Evolutionary conservation across 2,113 vertebrate species (phyloP).

Genomic region (Cacatua alba): DNA sequence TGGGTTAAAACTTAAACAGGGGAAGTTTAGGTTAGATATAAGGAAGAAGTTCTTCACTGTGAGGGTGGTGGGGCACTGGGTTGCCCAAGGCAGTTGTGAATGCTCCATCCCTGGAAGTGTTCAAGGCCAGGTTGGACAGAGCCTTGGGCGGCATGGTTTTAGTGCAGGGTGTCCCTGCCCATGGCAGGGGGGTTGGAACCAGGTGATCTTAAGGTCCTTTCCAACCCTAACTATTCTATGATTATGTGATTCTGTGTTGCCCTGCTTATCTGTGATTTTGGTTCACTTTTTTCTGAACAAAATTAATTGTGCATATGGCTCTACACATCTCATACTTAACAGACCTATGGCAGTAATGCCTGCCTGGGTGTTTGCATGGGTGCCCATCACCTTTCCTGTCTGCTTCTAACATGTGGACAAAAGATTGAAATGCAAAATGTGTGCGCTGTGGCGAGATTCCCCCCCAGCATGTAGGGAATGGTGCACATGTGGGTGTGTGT

Average conservation of each 20-base stretch:
- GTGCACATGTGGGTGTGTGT: fast-evolving
- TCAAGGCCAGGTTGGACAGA: too few species aligned
- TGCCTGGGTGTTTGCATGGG: background rate
- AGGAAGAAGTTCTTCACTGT: too few species aligned
- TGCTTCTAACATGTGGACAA: background rate
- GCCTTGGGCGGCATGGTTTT: background rate
- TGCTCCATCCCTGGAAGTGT: too few species aligned
- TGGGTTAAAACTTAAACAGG: too few species aligned
- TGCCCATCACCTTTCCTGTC: background rate
- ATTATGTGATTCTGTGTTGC: background rate
- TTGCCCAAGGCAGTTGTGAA: too few species aligned
- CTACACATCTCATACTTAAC: background rate
- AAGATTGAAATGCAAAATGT: background rate
- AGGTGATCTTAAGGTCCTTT: background rate
- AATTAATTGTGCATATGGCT: background rate
- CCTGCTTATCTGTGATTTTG: background rate
- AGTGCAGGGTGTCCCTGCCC: background rate
- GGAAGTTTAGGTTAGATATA: too few species aligned
- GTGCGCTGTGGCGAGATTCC: background rate
- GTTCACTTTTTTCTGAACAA: background rate
- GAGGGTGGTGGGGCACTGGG: too few species aligned
- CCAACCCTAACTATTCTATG: background rate
- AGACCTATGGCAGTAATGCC: background rate
- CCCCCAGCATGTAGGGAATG: background rate
- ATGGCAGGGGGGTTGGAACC: background rate